Base-by-base conservation (phyloP, 2,113 vertebrate genomes). In the Acrocephalus kingi region DNA sequence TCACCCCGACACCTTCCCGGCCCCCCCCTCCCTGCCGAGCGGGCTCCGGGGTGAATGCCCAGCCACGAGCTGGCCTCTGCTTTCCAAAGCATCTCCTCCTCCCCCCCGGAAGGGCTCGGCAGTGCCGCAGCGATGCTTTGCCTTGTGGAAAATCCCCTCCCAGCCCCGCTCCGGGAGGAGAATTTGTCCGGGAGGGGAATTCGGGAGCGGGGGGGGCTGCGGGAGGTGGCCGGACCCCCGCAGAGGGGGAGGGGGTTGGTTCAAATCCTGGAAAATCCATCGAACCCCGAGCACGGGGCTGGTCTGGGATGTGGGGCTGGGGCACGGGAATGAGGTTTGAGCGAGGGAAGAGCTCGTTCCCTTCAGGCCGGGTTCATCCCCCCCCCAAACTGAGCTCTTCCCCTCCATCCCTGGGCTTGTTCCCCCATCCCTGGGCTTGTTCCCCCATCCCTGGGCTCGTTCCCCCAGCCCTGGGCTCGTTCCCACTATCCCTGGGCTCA, bases 251-350 rank as follows among this genome's bases (percentile, higher is more conserved):
- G 28, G 30, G 46, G 28, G 41, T 5, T 15, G 64, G 46, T 24
- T 22, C 74, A 94, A 90, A 75, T 39, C 39, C 73, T 81, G 89
- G 73, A 68, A 94, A 95, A 95, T 63, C 76, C 52, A 51, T 84
- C 61, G 19, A 22, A 77, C 5, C 13, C 63, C 2, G 2, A 37
- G 25, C 30, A 8, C 21, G 3, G 52, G 22, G 54, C 54, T 59
- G 24, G 43, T 7, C 52, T 72, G 76, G 67, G n/a, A 7, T 6
- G 49, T 0, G 13, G 23, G 33, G 15, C 5, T 17, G 86, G 35
- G 62, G 35, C 21, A 33, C 7, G 12, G 54, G 41, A 37, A 31
- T 0, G 11, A 55, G 76, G 13, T 43, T 28, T 30, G 80, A 43
- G 13, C 0, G 8, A 69, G 72, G 33, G 5, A 7, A 25, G 18